These are phyloP conservation scores for Drosophila lacteicornis DNA, from an alignment of 1,140 invertebrate genomes.

Conservation along the genomic window DNA sequence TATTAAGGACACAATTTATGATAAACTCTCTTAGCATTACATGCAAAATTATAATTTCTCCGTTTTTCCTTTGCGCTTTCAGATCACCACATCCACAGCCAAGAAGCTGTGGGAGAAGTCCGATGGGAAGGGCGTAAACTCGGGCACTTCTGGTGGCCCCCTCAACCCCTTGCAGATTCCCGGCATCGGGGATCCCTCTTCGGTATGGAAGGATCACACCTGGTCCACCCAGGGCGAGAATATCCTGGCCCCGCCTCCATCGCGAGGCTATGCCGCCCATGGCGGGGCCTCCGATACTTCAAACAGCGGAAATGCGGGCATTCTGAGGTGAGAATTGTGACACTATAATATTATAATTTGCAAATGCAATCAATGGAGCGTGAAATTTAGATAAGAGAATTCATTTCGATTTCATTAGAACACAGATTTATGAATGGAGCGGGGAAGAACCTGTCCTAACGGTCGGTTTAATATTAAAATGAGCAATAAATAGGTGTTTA, in stretches of 20 bases:
- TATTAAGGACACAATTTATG: slow-evolving; percentile 16
- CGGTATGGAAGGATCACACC: slow-evolving; percentile 84
- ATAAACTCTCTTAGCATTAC: slow-evolving; percentile 1
- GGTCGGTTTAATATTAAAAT: background rate
- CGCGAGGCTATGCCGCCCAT: slow-evolving; percentile 77
- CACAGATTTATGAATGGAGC: background rate
- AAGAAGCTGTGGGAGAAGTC: slow-evolving; percentile 85
- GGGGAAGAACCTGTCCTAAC: background rate
- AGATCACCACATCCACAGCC: slow-evolving; percentile 85
- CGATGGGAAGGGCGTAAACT: slow-evolving; percentile 76
- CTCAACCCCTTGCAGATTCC: slow-evolving; percentile 82
- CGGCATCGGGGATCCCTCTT: slow-evolving; percentile 80
- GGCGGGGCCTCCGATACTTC: slow-evolving; percentile 74
- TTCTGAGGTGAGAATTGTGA: slow-evolving; percentile 71
- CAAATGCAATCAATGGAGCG: slow-evolving; percentile 25
- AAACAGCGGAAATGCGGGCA: slow-evolving; percentile 80
- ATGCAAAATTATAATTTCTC: slow-evolving; percentile 20
- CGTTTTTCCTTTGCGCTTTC: slow-evolving; percentile 8
- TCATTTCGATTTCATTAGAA: slow-evolving; percentile 18
- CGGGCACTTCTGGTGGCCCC: slow-evolving; percentile 71
- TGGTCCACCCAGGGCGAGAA: slow-evolving; percentile 84
- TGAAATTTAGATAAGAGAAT: slow-evolving; percentile 23
- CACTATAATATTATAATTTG: background rate
- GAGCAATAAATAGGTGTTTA: background rate
- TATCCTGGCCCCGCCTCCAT: slow-evolving; percentile 77